Evolutionary conservation across 2,888 invertebrate genomes (phyloP).

Genomic region (Vesta saturnalis): DNA sequence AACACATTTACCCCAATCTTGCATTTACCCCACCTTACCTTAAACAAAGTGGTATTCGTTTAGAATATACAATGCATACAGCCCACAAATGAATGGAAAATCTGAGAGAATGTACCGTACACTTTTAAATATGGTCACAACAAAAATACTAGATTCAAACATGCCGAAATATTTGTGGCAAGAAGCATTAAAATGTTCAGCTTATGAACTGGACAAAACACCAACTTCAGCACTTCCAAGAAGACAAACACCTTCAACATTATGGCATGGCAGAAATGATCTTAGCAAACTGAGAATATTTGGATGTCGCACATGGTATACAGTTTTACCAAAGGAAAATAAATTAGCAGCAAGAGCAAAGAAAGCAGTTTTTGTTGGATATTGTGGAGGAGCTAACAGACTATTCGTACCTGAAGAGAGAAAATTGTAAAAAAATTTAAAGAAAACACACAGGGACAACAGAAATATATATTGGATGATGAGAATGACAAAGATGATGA

Average conservation of each 20-base stretch:
- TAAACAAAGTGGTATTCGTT: too few species aligned
- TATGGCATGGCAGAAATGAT: neutral
- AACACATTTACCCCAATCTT: too few species aligned
- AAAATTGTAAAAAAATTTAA: neutral
- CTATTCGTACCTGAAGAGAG: neutral
- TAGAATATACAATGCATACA: neutral
- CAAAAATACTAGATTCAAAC: neutral
- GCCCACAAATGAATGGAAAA: neutral
- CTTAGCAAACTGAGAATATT: neutral
- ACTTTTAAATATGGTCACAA: neutral
- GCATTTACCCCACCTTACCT: too few species aligned
- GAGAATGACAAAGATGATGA: too few species aligned
- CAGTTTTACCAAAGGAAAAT: neutral
- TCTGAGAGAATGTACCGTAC: neutral
- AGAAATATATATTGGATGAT: too few species aligned
- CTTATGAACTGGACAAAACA: neutral
- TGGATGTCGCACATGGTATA: too few species aligned
- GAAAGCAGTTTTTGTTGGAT: neutral
- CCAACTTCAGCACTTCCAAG: too few species aligned
- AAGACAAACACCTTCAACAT: neutral
- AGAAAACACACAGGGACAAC: neutral
- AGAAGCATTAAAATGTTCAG: neutral
- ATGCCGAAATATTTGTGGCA: neutral
- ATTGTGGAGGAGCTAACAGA: too few species aligned
- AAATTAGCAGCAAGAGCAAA: too few species aligned